These are phyloP conservation scores for Homarus gammarus DNA, from an alignment of 2,888 invertebrate genomes.

Conservation along the genomic window DNA sequence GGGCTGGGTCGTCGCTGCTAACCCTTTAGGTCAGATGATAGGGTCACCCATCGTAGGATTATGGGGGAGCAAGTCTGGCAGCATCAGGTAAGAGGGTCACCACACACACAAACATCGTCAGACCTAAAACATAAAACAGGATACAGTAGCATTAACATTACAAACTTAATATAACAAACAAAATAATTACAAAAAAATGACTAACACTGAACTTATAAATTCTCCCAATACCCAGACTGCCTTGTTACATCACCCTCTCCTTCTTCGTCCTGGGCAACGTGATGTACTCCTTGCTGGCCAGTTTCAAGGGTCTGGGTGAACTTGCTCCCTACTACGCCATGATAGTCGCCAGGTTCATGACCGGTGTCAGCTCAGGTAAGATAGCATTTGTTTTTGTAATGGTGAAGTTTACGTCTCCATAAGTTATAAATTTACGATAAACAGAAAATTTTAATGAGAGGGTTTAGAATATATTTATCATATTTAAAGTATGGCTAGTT, in stretches of 20 bases:
- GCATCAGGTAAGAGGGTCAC: conserved; percentile 58
- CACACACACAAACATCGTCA: too few species aligned
- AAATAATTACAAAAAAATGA: too few species aligned
- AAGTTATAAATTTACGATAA: background rate
- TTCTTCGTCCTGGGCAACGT: conserved; percentile 87
- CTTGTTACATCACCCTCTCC: conserved; percentile 83
- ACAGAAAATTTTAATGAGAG: too few species aligned
- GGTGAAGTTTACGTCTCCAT: background rate
- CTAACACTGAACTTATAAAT: too few species aligned
- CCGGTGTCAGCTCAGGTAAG: conserved; percentile 90
- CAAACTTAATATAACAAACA: too few species aligned
- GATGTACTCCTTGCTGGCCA: conserved; percentile 87
- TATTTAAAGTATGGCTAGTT: too few species aligned
- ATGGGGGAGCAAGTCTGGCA: conserved; percentile 88
- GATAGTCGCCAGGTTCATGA: conserved; percentile 85
- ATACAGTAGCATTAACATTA: too few species aligned
- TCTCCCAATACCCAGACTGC: too few species aligned
- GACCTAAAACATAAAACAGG: background rate
- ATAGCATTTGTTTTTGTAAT: background rate
- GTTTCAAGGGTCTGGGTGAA: conserved; percentile 79
- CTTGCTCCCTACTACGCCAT: conserved; percentile 53
- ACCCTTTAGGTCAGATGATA: conserved; percentile 91
- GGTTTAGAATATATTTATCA: too few species aligned
- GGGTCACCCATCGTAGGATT: conserved; percentile 91
- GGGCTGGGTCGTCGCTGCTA: conserved; percentile 90